These are phyloP conservation scores for Belgica antarctica DNA, from an alignment of 2,888 invertebrate genomes.

Conservation along the genomic window DNA sequence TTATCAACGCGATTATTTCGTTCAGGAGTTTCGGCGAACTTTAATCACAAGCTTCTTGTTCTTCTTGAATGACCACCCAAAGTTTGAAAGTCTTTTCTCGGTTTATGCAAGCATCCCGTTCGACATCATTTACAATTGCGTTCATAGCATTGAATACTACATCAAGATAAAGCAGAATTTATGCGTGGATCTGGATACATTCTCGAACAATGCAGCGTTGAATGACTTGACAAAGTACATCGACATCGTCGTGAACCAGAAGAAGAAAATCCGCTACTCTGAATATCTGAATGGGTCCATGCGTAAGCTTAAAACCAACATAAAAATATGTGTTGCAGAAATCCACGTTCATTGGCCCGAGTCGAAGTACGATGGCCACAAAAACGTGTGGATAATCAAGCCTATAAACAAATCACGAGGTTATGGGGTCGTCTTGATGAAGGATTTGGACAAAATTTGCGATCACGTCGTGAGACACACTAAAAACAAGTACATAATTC, in stretches of 20 bases:
- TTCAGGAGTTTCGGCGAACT: slow-evolving; percentile 67
- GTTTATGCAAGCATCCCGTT: slow-evolving; percentile 58
- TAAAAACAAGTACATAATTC: slow-evolving; percentile 85
- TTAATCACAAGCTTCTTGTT: slow-evolving; percentile 71
- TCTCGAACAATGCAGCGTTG: slow-evolving; percentile 59
- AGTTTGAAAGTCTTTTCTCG: slow-evolving; percentile 55
- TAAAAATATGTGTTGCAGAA: slow-evolving; percentile 60
- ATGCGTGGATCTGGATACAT: slow-evolving; percentile 55
- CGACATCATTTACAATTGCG: slow-evolving; percentile 65
- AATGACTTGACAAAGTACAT: slow-evolving; percentile 46
- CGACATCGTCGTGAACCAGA: slow-evolving; percentile 48
- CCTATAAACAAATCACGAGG: slow-evolving; percentile 75
- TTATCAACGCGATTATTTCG: slow-evolving; percentile 59
- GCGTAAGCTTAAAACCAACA: slow-evolving; percentile 48
- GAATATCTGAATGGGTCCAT: not conserved
- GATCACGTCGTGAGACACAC: slow-evolving; percentile 53
- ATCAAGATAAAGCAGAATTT: slow-evolving; percentile 64
- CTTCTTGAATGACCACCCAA: slow-evolving; percentile 56
- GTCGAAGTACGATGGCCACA: slow-evolving; percentile 67
- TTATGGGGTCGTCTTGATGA: slow-evolving; percentile 72
- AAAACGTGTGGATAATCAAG: slow-evolving; percentile 83
- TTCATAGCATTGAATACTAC: slow-evolving; percentile 66
- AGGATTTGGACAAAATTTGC: slow-evolving; percentile 67
- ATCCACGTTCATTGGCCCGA: slow-evolving; percentile 61
- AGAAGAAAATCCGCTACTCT: not conserved